Percentiles rank a stretch among this genome's conserved stretches.
Conservation (phyloP, 1,140 invertebrate species). For the Drosophila rhopaloa region DNA sequence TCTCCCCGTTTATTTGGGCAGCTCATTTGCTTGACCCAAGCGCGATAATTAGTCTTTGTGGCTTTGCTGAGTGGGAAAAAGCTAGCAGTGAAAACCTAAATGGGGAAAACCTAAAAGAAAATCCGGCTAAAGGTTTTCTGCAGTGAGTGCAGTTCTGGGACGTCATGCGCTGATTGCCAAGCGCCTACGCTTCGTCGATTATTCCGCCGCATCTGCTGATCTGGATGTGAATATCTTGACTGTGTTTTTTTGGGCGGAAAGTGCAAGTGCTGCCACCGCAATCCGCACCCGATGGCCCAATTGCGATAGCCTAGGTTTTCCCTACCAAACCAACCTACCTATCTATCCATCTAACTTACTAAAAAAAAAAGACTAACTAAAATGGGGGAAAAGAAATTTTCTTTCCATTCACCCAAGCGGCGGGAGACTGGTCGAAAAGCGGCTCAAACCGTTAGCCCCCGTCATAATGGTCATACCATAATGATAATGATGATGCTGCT, state of each 20-base stretch:
- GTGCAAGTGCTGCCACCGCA: slow-evolving; percentile 62
- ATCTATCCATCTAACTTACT: neutral
- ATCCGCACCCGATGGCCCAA: slow-evolving; percentile 54
- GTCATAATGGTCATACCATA: slow-evolving; percentile 37
- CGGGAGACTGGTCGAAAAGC: slow-evolving; percentile 48
- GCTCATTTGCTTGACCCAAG: slow-evolving; percentile 34
- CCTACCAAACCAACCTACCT: slow-evolving; percentile 6
- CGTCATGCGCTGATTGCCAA: slow-evolving; percentile 77
- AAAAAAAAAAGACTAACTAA: neutral
- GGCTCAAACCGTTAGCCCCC: slow-evolving; percentile 55
- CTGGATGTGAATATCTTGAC: slow-evolving; percentile 18
- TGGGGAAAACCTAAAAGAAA: neutral
- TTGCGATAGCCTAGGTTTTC: slow-evolving; percentile 61
- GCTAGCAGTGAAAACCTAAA: neutral
- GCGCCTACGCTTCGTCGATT: slow-evolving; percentile 71
- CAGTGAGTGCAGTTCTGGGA: slow-evolving; percentile 52
- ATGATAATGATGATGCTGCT: slow-evolving; percentile 41
- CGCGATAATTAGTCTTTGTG: slow-evolving; percentile 37
- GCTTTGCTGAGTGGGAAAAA: too few relatives aligned
- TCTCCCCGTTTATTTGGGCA: slow-evolving; percentile 6
- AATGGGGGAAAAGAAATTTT: slow-evolving; percentile 10
- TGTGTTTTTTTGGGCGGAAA: slow-evolving; percentile 53
- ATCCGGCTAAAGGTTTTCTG: slow-evolving; percentile 14
- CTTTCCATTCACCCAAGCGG: slow-evolving; percentile 5
- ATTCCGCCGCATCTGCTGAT: slow-evolving; percentile 20